Conservation (phyloP, 53 echinoderm and acorn worm genomes). For the Henricia sp. region DNA sequence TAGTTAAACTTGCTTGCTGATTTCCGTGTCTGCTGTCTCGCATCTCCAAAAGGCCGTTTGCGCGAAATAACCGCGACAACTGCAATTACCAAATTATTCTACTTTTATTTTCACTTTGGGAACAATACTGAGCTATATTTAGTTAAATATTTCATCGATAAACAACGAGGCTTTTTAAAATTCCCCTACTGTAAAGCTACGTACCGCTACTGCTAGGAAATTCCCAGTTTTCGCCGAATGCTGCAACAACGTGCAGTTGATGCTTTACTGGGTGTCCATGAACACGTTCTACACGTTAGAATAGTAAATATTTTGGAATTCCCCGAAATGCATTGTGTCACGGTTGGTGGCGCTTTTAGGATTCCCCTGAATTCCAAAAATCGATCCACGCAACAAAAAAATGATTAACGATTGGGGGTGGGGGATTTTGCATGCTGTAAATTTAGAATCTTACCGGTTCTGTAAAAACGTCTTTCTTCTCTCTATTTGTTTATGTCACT, state of each 20-base stretch:
- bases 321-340: not conserved
- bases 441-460: too few relatives aligned
- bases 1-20: not conserved
- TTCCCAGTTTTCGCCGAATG: not conserved
- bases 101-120: slow-evolving; percentile 15
- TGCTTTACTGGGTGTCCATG: too few relatives aligned
- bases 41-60: not conserved
- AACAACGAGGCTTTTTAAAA: not conserved
- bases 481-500: too few relatives aligned
- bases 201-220: not conserved
- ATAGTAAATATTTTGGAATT: not conserved
- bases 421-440: too few relatives aligned
- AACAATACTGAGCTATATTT: not conserved
- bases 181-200: not conserved
- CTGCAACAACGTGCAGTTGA: not conserved
- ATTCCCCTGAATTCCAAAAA: too few relatives aligned
- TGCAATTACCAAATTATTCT: not conserved
- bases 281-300: not conserved
- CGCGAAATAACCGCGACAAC: not conserved
- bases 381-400: too few relatives aligned
- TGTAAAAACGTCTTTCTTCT: too few relatives aligned
- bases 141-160: not conserved
- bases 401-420: too few relatives aligned
- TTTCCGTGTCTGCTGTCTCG: not conserved
- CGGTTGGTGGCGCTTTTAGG: not conserved